A percentile compares a stretch with the other conserved stretches of the same genome.
Evolutionary conservation across 92 coral and sea anemone genomes (phyloP).

Genomic region (Ricordea florida): DNA sequence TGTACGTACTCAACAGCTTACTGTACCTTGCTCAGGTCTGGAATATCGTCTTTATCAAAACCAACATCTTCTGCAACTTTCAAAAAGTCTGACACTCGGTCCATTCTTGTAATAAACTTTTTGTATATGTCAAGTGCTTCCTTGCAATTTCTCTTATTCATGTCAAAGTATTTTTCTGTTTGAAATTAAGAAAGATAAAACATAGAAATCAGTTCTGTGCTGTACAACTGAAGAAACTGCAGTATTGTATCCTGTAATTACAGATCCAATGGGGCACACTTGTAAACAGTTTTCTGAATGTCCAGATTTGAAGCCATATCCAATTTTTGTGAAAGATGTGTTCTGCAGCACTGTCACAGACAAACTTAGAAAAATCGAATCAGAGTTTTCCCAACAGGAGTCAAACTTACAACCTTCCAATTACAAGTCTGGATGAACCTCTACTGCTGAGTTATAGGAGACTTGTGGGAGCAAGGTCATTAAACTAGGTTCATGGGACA

Average conservation of each 20-base stretch:
- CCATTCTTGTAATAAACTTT: constrained; percentile 93
- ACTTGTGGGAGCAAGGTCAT: too few species aligned
- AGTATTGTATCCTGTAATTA: too few species aligned
- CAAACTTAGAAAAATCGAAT: too few species aligned
- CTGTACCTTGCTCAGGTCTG: constrained; percentile 93
- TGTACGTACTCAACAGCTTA: not conserved
- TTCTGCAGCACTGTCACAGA: too few species aligned
- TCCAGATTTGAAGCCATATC: too few species aligned
- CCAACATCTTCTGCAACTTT: constrained; percentile 99
- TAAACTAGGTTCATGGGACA: too few species aligned
- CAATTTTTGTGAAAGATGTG: too few species aligned
- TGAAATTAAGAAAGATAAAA: not conserved
- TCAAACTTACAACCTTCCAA: too few species aligned
- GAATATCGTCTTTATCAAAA: constrained; percentile 94
- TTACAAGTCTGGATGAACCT: too few species aligned
- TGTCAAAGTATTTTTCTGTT: constrained; percentile 95
- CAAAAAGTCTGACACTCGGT: constrained; percentile 86
- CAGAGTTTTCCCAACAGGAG: too few species aligned
- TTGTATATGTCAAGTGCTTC: constrained; percentile 89
- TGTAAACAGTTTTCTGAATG: not conserved
- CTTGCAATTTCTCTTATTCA: constrained; percentile 95
- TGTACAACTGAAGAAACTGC: not conserved
- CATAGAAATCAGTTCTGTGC: not conserved
- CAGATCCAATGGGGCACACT: not conserved
- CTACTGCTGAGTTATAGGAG: too few species aligned